Evolutionary conservation across 2,113 vertebrate genomes (phyloP), one percentile per base, ranked within the genome.

Genomic region (Cyanocitta stelleri): DNA sequence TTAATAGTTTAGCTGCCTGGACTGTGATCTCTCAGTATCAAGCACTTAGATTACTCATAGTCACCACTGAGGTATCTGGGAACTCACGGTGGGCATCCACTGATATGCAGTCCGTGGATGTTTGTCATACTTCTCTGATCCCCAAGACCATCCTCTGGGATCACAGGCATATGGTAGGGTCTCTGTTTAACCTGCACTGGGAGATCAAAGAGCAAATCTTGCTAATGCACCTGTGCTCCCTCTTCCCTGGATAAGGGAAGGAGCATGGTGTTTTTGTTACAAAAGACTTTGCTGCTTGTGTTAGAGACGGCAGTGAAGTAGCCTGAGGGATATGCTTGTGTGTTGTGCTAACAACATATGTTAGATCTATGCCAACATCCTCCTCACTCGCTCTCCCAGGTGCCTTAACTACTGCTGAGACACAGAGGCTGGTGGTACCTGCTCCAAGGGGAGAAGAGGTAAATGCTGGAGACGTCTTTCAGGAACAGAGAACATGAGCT

Each of bases 251-350:
- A 73, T 74, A 35, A 62, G 46, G 66, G 52, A 88, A 89, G 0
- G 1, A 84, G 52, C 26, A 29, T 0, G 6, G 68, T 44, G 43
- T 33, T 90, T 90, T 85, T 90, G 32, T 75, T 87, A 58, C 18
- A 72, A 81, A 63, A 90, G 92, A 48, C 80, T 89, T 75, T 1
- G 2, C 81, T 33, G 54, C 64, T 78, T 61, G 86, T 32, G 3
- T 90, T 90, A 85, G 92, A 82, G 81, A 85, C 58, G 69, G 76
- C 83, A 92, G 88, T 1, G 9, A 89, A 87, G 86, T 72, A 96
- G 93, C 89, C 95, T 95, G 91, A 95, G 96, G 93, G 96, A 90
- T 78, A 46, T 24, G 74, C 48, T 85, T 30, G 86, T 92, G 92
- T 92, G 52, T 84, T 75, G 86, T 90, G 56, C 83, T 95, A 94